Base-by-base conservation (phyloP, 2,888 invertebrate genomes). In the Lapara coniferarum region DNA sequence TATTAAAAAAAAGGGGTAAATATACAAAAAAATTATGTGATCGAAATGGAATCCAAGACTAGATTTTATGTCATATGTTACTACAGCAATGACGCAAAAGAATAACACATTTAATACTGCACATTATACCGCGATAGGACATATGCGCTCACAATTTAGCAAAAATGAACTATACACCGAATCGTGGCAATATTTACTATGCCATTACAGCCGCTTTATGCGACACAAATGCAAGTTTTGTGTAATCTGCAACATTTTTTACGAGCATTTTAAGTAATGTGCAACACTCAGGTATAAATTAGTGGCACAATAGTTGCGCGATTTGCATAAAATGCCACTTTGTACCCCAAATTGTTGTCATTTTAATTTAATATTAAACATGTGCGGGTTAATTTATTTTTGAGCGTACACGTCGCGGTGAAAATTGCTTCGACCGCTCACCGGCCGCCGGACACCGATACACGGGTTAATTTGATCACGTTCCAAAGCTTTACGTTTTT, bases 241-340 rank as follows among this genome's bases (percentile, higher is more conserved):
- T 79, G 83, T 88, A 86, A 86, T 87, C 87, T 86, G 82, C 78
- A 74, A 79, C 79, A 78, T 72, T 87, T 87, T 88, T 88, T 88
- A 87, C 81, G 86, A 82, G 79, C 83, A 76, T 82, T 86, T 87
- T 85, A 86, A 87, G 81, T 86, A 83, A 85, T 82, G 83, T 83
- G 79, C 82, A 81, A 78, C 75, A 78, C 77, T 75, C 75, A 76
- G 73, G 77, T 78, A 85, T 88, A 86, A 86, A 87, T 88, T 86
- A 87, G 71, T 44, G 69, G 71, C 74, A 82, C 81, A 85, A 88
- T 87, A 86, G 84, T 82, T 83, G 80, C 77, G 78, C 73, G 73
- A 87, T 89, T 88, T 89, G 84, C 89, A 87, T 87, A 86, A 83
- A 85, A 75, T 78, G 77, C 74, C 76, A 78, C 79, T 82, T 78